Base-by-base conservation (phyloP, 2,888 invertebrate species). In the Apeira syringaria region DNA sequence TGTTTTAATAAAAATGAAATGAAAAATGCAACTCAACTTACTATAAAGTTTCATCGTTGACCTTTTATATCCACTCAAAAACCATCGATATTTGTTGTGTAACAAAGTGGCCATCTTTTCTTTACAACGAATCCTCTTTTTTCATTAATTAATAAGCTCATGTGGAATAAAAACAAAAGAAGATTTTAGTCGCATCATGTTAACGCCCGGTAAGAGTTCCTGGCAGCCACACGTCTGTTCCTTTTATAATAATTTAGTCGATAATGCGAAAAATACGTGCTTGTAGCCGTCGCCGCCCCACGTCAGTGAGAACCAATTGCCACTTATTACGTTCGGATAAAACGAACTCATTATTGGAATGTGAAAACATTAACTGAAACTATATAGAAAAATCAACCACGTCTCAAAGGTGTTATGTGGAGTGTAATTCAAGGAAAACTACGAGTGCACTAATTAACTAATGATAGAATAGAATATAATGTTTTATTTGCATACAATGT, bases 231-330 rank as follows among this genome's bases (percentile, higher is more conserved):
- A 82, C 82, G 81, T 83, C 72, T 77, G 74, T 79, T 79, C 75
- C 80, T 80, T 80, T 81, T 81, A 81, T 79, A 82, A 87, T 86
- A 85, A 87, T 86, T 87, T 80, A 79, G 75, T 70, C 80, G 80
- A 80, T 87, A 86, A 86, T 86, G 84, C 74, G 85, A 87, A 86
- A 85, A 85, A 81, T 87, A 88, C 86, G 87, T 87, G 88, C 77
- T 70, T 67, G 77, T 72, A 68, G 66, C 67, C 71, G 66, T 67
- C 77, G 72, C 68, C 62, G 69, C 65, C 61, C 67, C 76, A 83
- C 83, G 82, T 76, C 80, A 80, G 79, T 74, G 68, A 67, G 74
- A 73, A 75, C 74, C 74, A 75, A 80, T 81, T 80, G 76, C 74
- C 72, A 66, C 70, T 79, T 80, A 81, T 78, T 78, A 75, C 75